phyloP scores from a whole-genome alignment of 2,888 invertebrate genomes.

The Pseudococcus longispinus region DNA sequence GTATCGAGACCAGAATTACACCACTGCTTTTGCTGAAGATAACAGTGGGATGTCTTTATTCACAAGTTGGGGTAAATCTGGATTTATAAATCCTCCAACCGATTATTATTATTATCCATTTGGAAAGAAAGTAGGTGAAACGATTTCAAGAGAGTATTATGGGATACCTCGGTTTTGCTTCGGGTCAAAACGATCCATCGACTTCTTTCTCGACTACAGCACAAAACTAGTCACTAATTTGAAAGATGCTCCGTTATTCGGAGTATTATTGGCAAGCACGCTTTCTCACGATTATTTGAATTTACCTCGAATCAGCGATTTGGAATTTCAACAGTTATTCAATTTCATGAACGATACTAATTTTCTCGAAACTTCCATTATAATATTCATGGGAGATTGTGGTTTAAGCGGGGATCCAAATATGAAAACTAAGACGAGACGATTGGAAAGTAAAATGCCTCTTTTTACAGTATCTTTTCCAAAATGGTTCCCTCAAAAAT shows the following conservation, averaged over 20 bases:
- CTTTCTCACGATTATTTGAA: background rate
- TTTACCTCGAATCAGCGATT: background rate
- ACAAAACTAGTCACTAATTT: conserved; percentile 68
- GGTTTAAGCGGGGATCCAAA: background rate
- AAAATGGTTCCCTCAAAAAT: conserved; percentile 72
- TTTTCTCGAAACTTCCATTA: background rate
- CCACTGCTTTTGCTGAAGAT: background rate
- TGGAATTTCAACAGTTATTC: background rate
- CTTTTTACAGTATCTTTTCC: conserved; percentile 77
- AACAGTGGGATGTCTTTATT: background rate
- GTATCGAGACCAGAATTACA: background rate
- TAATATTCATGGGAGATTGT: background rate
- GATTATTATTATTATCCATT: conserved; percentile 7
- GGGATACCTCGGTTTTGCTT: background rate
- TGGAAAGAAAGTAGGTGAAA: background rate
- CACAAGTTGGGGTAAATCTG: background rate
- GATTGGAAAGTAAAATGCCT: conserved; percentile 87
- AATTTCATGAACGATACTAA: background rate
- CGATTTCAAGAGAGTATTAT: background rate
- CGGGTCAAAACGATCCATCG: background rate
- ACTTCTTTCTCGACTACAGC: background rate
- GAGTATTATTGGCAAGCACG: background rate
- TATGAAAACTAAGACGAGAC: conserved; percentile 77
- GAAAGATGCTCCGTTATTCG: conserved; percentile 63
- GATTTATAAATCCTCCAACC: background rate